phyloP scores from a whole-genome alignment of 2,113 vertebrate genomes.

The Leucopternis melanops region DNA sequence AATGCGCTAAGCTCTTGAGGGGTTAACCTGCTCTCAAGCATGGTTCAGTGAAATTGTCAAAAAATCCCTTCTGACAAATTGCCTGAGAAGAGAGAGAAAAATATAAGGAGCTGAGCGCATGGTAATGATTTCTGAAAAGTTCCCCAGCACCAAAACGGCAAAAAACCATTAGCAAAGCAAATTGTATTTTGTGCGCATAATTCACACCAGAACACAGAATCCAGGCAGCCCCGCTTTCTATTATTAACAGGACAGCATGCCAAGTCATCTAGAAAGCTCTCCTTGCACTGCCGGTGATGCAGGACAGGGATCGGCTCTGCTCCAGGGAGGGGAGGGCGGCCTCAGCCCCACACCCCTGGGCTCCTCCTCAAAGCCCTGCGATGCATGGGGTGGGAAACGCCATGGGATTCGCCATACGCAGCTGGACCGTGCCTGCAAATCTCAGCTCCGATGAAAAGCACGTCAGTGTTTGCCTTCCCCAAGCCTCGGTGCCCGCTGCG shows the following conservation, averaged over 20 bases:
- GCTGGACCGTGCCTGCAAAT: accelerated
- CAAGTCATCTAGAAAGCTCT: not conserved
- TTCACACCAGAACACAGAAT: constrained; percentile 53
- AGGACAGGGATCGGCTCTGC: not conserved
- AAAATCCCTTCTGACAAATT: constrained; percentile 72
- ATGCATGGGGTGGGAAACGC: accelerated
- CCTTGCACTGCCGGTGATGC: accelerated
- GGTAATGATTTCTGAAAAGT: constrained; percentile 69
- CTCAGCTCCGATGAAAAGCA: not conserved
- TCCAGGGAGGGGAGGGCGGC: not conserved
- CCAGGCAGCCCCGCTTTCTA: not conserved
- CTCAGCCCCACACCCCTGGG: accelerated
- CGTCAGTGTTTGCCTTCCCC: not conserved
- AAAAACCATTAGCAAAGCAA: constrained; percentile 68
- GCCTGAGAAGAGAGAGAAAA: constrained; percentile 64
- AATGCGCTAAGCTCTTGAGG: constrained; percentile 2
- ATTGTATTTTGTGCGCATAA: constrained; percentile 60
- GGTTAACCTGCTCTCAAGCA: constrained; percentile 62
- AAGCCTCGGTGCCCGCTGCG: accelerated
- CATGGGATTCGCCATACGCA: accelerated
- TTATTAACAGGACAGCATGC: not conserved
- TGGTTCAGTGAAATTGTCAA: constrained; percentile 68
- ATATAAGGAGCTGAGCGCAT: constrained; percentile 9
- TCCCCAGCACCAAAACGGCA: constrained; percentile 55
- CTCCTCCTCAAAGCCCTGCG: accelerated